A percentile compares a stretch with the other conserved stretches of the same genome.
Conservation (phyloP, 2,113 vertebrate species). For the Thinocorus orbignyianus region DNA sequence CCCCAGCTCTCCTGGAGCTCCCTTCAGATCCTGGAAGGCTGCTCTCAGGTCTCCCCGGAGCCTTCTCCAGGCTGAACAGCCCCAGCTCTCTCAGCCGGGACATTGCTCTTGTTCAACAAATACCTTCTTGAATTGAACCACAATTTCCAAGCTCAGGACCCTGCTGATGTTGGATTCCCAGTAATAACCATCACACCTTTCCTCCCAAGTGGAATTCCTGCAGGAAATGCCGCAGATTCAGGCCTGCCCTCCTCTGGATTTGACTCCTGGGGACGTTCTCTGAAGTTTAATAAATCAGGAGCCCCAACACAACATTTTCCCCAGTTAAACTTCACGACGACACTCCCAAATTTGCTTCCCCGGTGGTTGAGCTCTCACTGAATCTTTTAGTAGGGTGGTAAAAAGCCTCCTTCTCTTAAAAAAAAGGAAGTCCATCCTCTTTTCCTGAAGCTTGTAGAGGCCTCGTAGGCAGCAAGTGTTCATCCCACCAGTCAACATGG, state of each 20-base stretch:
- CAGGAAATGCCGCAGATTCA: not conserved
- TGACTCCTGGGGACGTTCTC: not conserved
- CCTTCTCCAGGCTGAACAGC: no score
- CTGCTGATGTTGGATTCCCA: not conserved
- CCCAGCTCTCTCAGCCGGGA: no score
- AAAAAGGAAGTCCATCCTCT: not conserved
- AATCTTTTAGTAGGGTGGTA: not conserved
- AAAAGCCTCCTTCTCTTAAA: not conserved
- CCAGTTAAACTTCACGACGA: no score
- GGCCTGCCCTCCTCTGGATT: not conserved
- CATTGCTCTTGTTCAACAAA: not conserved
- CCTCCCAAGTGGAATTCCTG: not conserved
- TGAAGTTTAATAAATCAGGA: not conserved
- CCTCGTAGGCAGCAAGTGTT: not conserved
- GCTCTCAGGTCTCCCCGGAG: no score
- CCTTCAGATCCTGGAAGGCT: no score
- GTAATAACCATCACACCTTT: rapidly evolving
- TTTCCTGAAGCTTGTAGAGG: no score
- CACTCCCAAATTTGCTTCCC: not conserved
- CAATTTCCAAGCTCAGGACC: not conserved
- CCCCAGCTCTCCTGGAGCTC: no score
- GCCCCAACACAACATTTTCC: not conserved
- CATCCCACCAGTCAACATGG: no score
- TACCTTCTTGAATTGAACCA: not conserved
- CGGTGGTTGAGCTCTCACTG: not conserved